Evolutionary conservation across 2,888 invertebrate genomes (phyloP).

Genomic region (Melieria picta): DNA sequence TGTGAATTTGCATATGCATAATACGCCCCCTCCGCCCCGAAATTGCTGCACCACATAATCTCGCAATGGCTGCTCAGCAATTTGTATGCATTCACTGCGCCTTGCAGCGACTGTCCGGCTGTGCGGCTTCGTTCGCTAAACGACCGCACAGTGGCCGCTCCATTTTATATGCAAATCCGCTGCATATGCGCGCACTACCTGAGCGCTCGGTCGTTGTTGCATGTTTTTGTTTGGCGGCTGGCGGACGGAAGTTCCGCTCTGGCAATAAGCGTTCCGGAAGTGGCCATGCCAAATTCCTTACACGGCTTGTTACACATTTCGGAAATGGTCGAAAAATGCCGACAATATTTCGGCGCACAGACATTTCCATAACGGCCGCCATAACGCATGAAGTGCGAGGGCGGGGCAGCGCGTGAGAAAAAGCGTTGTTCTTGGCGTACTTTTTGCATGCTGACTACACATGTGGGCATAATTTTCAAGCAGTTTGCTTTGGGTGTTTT

Average conservation of each 20-base stretch:
- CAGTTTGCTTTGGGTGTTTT: slow-evolving; percentile 4
- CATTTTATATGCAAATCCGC: no score
- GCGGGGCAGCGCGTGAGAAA: not conserved
- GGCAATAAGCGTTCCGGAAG: slow-evolving; percentile 22
- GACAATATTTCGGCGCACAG: not conserved
- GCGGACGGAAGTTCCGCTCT: slow-evolving; percentile 9
- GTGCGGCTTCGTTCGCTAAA: no score
- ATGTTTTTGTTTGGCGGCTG: no score
- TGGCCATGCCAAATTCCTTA: slow-evolving; percentile 15
- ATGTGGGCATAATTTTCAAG: slow-evolving; percentile 20
- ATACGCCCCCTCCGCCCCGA: no score
- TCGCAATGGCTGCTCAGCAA: no score
- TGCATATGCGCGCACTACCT: no score
- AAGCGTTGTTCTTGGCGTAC: not conserved
- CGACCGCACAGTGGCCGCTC: no score
- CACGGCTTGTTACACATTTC: slow-evolving; percentile 22
- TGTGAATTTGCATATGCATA: no score
- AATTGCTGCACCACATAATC: no score
- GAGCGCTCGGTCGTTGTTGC: no score
- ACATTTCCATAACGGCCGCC: slow-evolving; percentile 3
- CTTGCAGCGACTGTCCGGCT: no score
- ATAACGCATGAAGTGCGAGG: not conserved
- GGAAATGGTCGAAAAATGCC: slow-evolving; percentile 23
- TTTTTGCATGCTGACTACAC: slow-evolving; percentile 23
- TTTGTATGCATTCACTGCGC: no score